Base-by-base conservation (phyloP, 2,888 invertebrate species). In the Diplazon laetatorius region DNA sequence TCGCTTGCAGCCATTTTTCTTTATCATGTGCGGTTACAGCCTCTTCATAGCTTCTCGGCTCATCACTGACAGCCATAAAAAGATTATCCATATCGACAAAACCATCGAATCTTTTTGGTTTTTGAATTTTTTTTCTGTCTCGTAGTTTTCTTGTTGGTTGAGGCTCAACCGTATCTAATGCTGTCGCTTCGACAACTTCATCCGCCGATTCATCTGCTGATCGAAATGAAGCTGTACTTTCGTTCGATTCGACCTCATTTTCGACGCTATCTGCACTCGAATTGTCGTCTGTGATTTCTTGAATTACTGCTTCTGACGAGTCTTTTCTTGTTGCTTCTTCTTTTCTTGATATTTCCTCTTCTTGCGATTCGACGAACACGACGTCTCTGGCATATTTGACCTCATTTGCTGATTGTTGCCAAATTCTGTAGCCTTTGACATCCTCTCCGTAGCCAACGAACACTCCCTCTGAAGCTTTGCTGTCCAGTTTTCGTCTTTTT, bases 41-140 rank as follows among this genome's bases (percentile, higher is more conserved):
- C 59, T 75, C 66, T 14, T 70, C 62, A 46, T 65, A 75, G 10
- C 10, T 65, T 12, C n/a, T 39, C 42, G 77, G 68, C 42, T 77
- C 72, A n/a, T 65, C 59, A 14, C 2, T 39, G 46, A 59, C 66
- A 14, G 52, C 60, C 4, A 72, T 12, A 20, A 77, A 39, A 35
- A 75, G 14, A 22, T 20, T 39, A 37, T 71, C 71, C 30, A 70
- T 57, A 62, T 42, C 69, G 2, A 60, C 10, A 16, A 66, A 66
- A 48, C 35, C 50, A 8, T 50, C 48, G 22, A 59, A 74, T 22
- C 39, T 74, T 1, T 10, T 22, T 10, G 60, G 76, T 44, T 14
- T 44, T 18, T 42, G 60, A 10, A 76, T 25, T 20, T 57, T 70
- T 14, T 0, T 37, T 48, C 70, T 70, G 59, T 59, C 46, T 70